These are phyloP conservation scores for Lumbricus terrestris DNA, from an alignment of 2,888 invertebrate species.

Conservation along the genomic window DNA sequence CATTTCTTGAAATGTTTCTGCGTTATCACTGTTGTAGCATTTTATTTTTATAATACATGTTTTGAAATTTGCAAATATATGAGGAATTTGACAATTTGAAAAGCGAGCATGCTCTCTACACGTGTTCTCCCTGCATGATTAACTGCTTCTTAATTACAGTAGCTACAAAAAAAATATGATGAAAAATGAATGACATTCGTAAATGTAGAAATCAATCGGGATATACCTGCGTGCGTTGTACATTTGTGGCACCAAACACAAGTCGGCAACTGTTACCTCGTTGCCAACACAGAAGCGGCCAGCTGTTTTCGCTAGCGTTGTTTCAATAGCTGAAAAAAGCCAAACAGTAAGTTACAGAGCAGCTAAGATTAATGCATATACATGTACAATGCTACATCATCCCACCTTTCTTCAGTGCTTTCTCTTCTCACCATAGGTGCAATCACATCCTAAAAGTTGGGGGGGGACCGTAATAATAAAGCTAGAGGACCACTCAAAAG, in stretches of 20 bases:
- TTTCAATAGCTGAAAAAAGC: conserved; percentile 76
- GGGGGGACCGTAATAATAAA: too few species aligned
- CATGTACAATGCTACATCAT: background rate
- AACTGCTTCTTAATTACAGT: too few species aligned
- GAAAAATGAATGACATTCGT: background rate
- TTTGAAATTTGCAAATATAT: too few species aligned
- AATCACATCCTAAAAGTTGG: too few species aligned
- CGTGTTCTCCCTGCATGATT: too few species aligned
- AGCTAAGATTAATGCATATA: background rate
- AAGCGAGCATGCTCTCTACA: too few species aligned
- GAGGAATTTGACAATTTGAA: too few species aligned
- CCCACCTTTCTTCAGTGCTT: background rate
- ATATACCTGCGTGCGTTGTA: conserved; percentile 71
- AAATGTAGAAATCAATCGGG: background rate
- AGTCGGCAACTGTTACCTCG: conserved; percentile 88
- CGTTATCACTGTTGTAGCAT: too few species aligned
- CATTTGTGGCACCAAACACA: conserved; percentile 91
- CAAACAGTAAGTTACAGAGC: background rate
- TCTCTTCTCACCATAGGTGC: too few species aligned
- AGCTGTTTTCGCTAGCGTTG: conserved; percentile 76
- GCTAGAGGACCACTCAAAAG: too few species aligned
- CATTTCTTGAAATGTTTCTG: too few species aligned
- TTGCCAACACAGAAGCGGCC: conserved; percentile 83
- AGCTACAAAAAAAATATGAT: background rate
- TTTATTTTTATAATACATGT: too few species aligned